Conservation (phyloP, 2,888 invertebrate species). For the Chelonus formosanus region DNA sequence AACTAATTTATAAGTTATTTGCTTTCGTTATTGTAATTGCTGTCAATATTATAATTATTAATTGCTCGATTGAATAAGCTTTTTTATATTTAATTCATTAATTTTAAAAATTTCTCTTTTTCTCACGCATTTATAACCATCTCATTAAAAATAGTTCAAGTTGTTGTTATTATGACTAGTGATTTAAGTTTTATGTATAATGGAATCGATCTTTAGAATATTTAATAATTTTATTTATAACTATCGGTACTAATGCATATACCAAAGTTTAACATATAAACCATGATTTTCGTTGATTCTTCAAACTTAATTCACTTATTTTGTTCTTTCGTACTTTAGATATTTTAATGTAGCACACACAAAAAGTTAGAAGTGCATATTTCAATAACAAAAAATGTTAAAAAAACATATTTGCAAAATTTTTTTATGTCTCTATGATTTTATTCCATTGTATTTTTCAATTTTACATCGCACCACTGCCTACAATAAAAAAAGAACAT, state of each 20-base stretch:
- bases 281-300: conserved; percentile 38
- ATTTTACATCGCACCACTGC: too few species aligned
- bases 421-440: too few species aligned
- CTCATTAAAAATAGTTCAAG: too few species aligned
- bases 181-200: conserved; percentile 17
- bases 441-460: too few species aligned
- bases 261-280: conserved; percentile 64
- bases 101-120: not conserved
- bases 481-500: too few species aligned
- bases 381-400: too few species aligned
- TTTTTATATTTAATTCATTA: conserved; percentile 12
- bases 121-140: too few species aligned
- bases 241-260: conserved; percentile 53
- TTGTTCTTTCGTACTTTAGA: conserved; percentile 33
- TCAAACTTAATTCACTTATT: conserved; percentile 35
- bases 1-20: conserved; percentile 12
- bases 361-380: too few species aligned
- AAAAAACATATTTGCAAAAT: too few species aligned
- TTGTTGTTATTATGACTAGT: too few species aligned
- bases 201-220: too few species aligned
- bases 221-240: conserved; percentile 9
- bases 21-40: conserved; percentile 5
- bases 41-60: not conserved
- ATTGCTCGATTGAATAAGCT: too few species aligned
- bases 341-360: conserved; percentile 38